These are phyloP conservation scores for Embiotoca jacksoni DNA, from an alignment of 2,113 vertebrate species.

Conservation along the genomic window DNA sequence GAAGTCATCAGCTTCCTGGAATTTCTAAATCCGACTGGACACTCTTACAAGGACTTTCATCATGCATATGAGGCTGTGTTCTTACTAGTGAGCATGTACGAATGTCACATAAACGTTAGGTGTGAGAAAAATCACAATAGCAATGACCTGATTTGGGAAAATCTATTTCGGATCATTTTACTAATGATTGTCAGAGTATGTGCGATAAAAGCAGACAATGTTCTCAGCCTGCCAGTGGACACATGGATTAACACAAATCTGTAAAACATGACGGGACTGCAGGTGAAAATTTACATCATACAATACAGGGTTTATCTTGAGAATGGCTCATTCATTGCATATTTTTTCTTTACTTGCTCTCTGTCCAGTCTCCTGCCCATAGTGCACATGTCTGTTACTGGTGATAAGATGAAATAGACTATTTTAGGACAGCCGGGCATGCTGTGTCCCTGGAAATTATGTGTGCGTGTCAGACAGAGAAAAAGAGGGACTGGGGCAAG, in stretches of 20 bases:
- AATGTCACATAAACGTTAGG: constrained; percentile 38
- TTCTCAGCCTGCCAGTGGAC: constrained; percentile 6
- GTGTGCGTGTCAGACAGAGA: constrained; percentile 26
- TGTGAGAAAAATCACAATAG: constrained; percentile 4
- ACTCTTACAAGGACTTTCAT: constrained; percentile 57
- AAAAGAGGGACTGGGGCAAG: constrained; percentile 38
- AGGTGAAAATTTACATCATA: neutral
- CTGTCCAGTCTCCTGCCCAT: constrained; percentile 38
- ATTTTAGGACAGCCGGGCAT: constrained; percentile 64
- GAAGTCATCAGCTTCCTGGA: constrained; percentile 75
- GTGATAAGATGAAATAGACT: constrained; percentile 74
- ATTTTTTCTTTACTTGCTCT: constrained; percentile 30
- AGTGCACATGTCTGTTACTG: constrained; percentile 51
- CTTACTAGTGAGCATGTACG: constrained; percentile 14
- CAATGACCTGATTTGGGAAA: constrained; percentile 22
- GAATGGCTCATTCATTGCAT: neutral
- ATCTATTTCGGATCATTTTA: constrained; percentile 17
- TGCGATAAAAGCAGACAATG: constrained; percentile 23
- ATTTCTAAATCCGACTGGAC: constrained; percentile 64
- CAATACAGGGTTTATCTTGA: constrained; percentile 1
- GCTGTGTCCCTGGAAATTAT: constrained; percentile 51
- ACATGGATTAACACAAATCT: constrained; percentile 12
- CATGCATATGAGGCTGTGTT: constrained; percentile 35
- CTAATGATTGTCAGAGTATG: constrained; percentile 8
- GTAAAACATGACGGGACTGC: neutral